Evolutionary conservation across 1,140 invertebrate species (phyloP).

Genomic region (Laodelphax striatellus): DNA sequence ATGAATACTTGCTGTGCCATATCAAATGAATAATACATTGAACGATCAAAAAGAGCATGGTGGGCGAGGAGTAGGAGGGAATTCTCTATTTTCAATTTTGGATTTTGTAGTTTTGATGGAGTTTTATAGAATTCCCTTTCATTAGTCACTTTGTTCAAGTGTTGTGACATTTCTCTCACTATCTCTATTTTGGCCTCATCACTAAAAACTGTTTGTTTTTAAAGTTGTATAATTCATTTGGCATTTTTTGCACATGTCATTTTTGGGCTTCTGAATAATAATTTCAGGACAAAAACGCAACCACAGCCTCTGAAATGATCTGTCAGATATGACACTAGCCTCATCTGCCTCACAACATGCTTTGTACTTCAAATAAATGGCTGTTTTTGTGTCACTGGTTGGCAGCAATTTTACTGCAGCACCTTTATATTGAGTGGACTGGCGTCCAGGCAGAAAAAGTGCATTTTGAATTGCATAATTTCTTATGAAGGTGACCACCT

Average conservation of each 20-base stretch:
- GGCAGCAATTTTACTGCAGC: slow-evolving; percentile 9
- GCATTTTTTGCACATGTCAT: slow-evolving; percentile 1
- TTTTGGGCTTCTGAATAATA: neutral
- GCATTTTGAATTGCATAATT: slow-evolving; percentile 10
- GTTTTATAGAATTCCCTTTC: neutral
- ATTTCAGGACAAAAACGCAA: neutral
- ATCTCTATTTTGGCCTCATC: neutral
- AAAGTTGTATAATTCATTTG: neutral
- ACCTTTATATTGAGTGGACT: neutral
- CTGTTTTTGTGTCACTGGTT: neutral
- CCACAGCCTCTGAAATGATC: neutral
- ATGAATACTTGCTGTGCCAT: slow-evolving; percentile 11
- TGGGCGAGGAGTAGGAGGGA: neutral
- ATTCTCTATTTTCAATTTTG: neutral
- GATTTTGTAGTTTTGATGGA: neutral
- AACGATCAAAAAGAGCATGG: slow-evolving; percentile 1
- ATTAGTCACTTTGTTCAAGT: neutral
- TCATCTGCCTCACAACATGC: slow-evolving; percentile 1
- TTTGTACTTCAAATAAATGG: slow-evolving; percentile 7
- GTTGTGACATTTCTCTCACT: neutral
- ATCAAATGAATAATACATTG: slow-evolving; percentile 14
- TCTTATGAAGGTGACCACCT: slow-evolving; percentile 4
- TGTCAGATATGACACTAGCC: neutral
- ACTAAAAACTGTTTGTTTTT: neutral
- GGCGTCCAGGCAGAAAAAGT: slow-evolving; percentile 5